A percentile compares a stretch with the other conserved stretches of the same genome.
Evolutionary conservation across 2,888 invertebrate species (phyloP).

Genomic region (Chrysolina haemoptera): DNA sequence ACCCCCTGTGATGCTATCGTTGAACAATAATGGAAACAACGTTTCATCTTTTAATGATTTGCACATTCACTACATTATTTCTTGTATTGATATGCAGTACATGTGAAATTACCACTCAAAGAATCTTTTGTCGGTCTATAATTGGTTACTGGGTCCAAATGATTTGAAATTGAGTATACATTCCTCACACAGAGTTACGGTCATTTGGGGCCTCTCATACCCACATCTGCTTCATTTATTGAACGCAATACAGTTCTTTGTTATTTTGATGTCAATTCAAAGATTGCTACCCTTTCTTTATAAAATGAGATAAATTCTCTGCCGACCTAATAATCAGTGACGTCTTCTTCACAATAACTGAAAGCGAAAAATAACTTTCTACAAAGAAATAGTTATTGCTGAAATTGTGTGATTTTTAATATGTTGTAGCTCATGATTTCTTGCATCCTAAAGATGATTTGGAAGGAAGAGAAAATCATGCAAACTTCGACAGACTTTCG

Average conservation of each 20-base stretch:
- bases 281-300: neutral
- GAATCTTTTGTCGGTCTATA: conserved; percentile 59
- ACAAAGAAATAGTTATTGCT: no score
- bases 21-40: conserved; percentile 65
- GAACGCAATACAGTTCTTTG: neutral
- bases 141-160: conserved; percentile 56
- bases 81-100: conserved; percentile 51
- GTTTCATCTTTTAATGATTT: conserved; percentile 60
- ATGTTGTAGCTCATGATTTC: no score
- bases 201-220: neutral
- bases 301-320: neutral
- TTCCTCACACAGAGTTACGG: neutral
- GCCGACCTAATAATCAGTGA: neutral
- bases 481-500: no score
- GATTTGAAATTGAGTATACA: conserved; percentile 11
- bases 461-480: no score
- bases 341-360: neutral
- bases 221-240: conserved; percentile 10
- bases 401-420: no score
- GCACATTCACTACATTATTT: conserved; percentile 60
- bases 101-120: conserved; percentile 55
- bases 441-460: no score
- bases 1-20: conserved; percentile 63
- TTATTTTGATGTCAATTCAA: conserved; percentile 10
- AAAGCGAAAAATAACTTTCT: no score